Evolutionary conservation across 2,797 vertebrate genomes (phyloP).

Genomic region (Lacerta bilineata): DNA sequence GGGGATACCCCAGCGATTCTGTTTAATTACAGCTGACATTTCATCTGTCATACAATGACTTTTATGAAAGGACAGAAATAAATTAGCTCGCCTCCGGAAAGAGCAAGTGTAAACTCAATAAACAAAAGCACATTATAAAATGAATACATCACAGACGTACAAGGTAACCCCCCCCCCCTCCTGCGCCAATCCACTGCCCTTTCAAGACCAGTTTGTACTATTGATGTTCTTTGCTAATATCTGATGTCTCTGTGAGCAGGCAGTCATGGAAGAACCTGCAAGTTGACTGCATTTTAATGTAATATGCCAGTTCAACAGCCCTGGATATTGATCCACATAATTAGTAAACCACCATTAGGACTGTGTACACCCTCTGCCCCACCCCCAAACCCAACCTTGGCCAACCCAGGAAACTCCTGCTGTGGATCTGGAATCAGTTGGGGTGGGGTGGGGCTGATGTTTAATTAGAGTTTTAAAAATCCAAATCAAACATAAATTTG

Average conservation of each 20-base stretch:
- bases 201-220: slow-evolving; percentile 32
- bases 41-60: slow-evolving; percentile 22
- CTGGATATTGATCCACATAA: not conserved
- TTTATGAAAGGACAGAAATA: slow-evolving; percentile 34
- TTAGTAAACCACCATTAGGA: not conserved
- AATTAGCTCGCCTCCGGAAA: slow-evolving; percentile 44
- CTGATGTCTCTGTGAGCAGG: not conserved
- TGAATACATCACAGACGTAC: slow-evolving; percentile 28
- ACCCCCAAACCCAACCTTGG: too few relatives aligned
- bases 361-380: too few relatives aligned
- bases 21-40: slow-evolving; percentile 27
- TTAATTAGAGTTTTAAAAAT: too few relatives aligned
- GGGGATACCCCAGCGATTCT: slow-evolving; percentile 20
- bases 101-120: slow-evolving; percentile 50
- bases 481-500: too few relatives aligned
- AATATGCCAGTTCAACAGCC: not conserved
- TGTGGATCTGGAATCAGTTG: too few relatives aligned
- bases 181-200: not conserved
- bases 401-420: too few relatives aligned
- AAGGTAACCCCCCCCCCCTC: not conserved
- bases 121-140: slow-evolving; percentile 28
- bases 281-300: not conserved
- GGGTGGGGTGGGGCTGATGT: too few relatives aligned
- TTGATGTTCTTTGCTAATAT: slow-evolving; percentile 17
- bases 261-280: not conserved